Conservation (phyloP, 2,888 invertebrate species). For the Malacosoma neustria region DNA sequence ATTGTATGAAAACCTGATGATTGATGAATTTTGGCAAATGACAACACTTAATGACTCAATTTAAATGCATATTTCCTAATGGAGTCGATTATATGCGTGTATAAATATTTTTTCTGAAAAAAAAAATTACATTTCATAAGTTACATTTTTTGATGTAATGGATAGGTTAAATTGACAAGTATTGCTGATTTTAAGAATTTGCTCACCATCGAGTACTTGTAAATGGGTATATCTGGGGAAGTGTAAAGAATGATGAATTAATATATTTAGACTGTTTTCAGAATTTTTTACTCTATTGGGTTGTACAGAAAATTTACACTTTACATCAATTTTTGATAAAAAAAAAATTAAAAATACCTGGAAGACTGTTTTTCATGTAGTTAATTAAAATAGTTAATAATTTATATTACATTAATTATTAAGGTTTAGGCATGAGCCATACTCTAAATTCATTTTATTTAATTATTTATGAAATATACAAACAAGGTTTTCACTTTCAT, state of each 20-base stretch:
- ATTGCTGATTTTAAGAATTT: no score
- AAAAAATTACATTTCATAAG: no score
- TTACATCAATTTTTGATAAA: conserved; percentile 65
- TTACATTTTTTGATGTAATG: no score
- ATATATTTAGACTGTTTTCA: conserved; percentile 48
- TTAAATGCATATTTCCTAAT: no score
- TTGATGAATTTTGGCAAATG: background rate
- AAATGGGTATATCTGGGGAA: background rate
- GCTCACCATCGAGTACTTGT: background rate
- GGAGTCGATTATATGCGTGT: no score
- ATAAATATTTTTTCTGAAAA: no score
- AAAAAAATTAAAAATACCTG: conserved; percentile 56
- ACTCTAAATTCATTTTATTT: conserved; percentile 38
- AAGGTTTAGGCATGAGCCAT: conserved; percentile 47
- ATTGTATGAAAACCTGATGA: background rate
- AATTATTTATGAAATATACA: no score
- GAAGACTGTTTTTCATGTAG: conserved; percentile 70
- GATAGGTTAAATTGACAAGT: no score
- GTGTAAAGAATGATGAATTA: background rate
- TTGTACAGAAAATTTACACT: conserved; percentile 66
- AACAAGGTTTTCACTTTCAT: no score
- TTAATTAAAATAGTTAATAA: conserved; percentile 61
- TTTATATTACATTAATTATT: conserved; percentile 65
- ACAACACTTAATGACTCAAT: no score
- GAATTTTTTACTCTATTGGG: conserved; percentile 58